Conservation (phyloP, 92 coral and sea anemone genomes). For the Epizoanthus rinbou region DNA sequence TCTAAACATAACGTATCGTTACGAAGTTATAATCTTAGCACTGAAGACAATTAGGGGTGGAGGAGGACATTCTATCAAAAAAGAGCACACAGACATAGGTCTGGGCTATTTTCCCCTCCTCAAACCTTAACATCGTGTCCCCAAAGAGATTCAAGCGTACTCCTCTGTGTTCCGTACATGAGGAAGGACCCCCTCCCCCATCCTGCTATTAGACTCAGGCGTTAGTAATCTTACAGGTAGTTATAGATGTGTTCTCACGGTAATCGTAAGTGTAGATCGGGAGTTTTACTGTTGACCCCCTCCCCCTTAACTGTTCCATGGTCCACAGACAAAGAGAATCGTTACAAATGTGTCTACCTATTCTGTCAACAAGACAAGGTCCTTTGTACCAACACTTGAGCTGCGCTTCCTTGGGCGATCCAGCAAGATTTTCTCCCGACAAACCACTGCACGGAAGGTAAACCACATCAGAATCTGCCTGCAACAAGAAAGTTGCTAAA, state of each 20-base stretch:
- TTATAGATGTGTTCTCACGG: not conserved
- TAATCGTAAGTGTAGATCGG: not conserved
- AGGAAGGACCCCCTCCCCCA: too few relatives aligned
- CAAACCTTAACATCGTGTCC: too few relatives aligned
- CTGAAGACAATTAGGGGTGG: not conserved
- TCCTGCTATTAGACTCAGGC: too few relatives aligned
- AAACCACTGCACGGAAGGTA: slow-evolving; percentile 98
- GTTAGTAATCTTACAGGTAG: not conserved
- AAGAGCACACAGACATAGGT: too few relatives aligned
- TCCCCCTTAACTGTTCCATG: not conserved
- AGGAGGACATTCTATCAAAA: not conserved
- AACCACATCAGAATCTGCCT: slow-evolving; percentile 83
- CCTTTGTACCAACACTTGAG: slow-evolving; percentile 88
- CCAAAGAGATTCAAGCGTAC: too few relatives aligned
- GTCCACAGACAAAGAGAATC: not conserved
- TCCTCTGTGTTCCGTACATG: too few relatives aligned
- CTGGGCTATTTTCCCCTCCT: too few relatives aligned
- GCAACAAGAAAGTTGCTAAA: too few relatives aligned
- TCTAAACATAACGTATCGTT: slow-evolving; percentile 51
- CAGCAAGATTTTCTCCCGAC: slow-evolving; percentile 89
- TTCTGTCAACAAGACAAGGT: slow-evolving; percentile 81
- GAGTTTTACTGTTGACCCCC: too few relatives aligned
- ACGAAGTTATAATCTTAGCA: not conserved
- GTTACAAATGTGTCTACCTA: slow-evolving; percentile 59
- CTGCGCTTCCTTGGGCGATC: slow-evolving; percentile 59